Percentiles rank a stretch among this genome's conserved stretches.
Conservation (phyloP, 2,797 vertebrate species). For the Tenualosa thibaudeaui region DNA sequence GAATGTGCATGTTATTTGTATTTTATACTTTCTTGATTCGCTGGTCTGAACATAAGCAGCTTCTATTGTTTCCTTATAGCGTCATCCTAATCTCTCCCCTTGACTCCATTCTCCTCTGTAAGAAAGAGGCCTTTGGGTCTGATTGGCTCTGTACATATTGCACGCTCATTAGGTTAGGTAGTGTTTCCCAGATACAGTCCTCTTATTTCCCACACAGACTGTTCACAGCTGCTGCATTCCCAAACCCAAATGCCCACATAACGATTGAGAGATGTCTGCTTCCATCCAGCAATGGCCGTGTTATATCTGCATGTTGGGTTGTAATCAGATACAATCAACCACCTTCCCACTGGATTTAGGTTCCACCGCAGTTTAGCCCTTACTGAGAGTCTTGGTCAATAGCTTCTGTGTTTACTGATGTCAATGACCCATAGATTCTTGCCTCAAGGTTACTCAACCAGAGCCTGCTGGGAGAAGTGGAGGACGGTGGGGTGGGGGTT, state of each 20-base stretch:
- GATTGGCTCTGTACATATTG: not conserved
- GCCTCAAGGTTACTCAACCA: slow-evolving; percentile 31
- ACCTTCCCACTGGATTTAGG: slow-evolving; percentile 55
- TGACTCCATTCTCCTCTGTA: not conserved
- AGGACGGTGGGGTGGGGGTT: not conserved
- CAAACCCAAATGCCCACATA: not conserved
- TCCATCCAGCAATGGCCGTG: slow-evolving; percentile 50
- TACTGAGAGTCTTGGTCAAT: slow-evolving; percentile 45
- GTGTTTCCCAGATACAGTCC: not conserved
- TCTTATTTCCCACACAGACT: not conserved
- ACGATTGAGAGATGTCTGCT: slow-evolving; percentile 17
- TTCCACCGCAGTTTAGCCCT: slow-evolving; percentile 47
- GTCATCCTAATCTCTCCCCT: not conserved
- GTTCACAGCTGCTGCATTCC: not conserved
- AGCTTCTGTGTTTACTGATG: slow-evolving; percentile 56
- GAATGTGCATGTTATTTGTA: not conserved
- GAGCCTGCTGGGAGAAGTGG: not conserved
- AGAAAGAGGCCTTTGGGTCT: not conserved
- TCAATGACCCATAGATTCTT: slow-evolving; percentile 37
- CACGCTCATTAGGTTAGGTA: not conserved
- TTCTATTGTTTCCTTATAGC: not conserved
- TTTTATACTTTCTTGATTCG: not conserved
- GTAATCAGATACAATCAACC: slow-evolving; percentile 48
- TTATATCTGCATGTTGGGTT: slow-evolving; percentile 46
- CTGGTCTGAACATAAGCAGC: not conserved